Evolutionary conservation across 2,113 vertebrate genomes (phyloP).

Genomic region (Python bivittatus): DNA sequence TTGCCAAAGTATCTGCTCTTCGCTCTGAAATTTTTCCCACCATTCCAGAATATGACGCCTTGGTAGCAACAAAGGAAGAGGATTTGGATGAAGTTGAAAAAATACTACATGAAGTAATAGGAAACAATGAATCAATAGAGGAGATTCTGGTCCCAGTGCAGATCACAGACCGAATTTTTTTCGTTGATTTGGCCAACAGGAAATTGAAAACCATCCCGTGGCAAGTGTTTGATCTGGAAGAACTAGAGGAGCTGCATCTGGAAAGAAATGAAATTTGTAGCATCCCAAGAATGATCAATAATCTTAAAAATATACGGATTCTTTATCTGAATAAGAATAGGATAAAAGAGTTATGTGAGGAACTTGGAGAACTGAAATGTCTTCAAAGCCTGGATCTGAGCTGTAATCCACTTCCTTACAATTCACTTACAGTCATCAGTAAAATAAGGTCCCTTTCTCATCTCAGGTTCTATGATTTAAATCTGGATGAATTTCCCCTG

Average conservation of each 20-base stretch:
- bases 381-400: conserved; percentile 72
- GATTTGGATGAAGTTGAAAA: background rate
- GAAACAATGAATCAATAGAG: background rate
- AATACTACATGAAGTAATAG: background rate
- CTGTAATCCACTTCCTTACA: conserved; percentile 42
- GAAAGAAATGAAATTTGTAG: conserved; percentile 65
- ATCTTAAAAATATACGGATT: conserved; percentile 50
- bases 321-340: conserved; percentile 72
- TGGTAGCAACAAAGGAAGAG: background rate
- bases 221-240: conserved; percentile 52
- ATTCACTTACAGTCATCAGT: conserved; percentile 41
- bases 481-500: conserved; percentile 51
- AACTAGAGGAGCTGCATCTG: conserved; percentile 73
- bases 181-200: conserved; percentile 62
- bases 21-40: background rate
- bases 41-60: background rate
- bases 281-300: conserved; percentile 57
- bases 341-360: conserved; percentile 36
- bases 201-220: conserved; percentile 42
- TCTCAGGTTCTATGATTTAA: conserved; percentile 63
- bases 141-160: background rate
- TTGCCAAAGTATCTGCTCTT: rapidly evolving
- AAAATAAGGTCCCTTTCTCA: conserved; percentile 45
- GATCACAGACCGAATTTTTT: conserved; percentile 47
- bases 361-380: conserved; percentile 54